Percentiles rank a stretch among this genome's conserved stretches.
Evolutionary conservation across 2,113 vertebrate genomes (phyloP).

Genomic region (Ascaphus truei): DNA sequence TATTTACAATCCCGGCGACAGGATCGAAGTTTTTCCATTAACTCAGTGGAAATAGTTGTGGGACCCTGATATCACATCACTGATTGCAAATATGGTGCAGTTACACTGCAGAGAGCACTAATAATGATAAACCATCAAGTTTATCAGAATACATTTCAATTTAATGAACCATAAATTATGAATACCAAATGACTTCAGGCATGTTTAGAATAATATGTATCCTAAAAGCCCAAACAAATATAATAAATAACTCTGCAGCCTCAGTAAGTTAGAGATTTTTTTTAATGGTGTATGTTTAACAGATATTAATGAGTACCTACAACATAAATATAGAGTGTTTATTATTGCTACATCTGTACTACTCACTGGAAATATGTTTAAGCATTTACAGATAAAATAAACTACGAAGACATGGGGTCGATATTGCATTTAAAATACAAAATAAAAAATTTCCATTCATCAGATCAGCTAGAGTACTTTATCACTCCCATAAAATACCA

Average conservation of each 20-base stretch:
- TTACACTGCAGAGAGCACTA: not conserved
- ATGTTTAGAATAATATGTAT: slow-evolving; percentile 6
- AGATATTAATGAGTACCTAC: not conserved
- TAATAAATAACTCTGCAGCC: not conserved
- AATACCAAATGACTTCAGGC: not conserved
- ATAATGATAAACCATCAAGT: slow-evolving; percentile 1
- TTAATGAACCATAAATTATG: slow-evolving; percentile 13
- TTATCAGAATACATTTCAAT: slow-evolving; percentile 16
- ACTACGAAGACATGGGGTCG: not conserved
- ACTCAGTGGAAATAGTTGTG: too few species aligned
- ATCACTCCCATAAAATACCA: too few species aligned
- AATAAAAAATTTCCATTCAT: too few species aligned
- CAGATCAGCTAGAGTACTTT: too few species aligned
- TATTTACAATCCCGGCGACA: too few species aligned
- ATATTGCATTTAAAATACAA: not conserved
- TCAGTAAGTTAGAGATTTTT: not conserved
- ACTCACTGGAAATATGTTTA: not conserved
- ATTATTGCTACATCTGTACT: too few species aligned
- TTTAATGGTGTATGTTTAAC: not conserved
- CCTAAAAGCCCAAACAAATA: slow-evolving; percentile 4
- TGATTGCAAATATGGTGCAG: not conserved
- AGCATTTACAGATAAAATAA: too few species aligned
- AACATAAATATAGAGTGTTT: not conserved
- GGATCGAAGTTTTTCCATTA: too few species aligned
- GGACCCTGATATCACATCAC: too few species aligned